phyloP scores from a whole-genome alignment of 2,888 invertebrate genomes.

The Zaprionus bogoriensis region DNA sequence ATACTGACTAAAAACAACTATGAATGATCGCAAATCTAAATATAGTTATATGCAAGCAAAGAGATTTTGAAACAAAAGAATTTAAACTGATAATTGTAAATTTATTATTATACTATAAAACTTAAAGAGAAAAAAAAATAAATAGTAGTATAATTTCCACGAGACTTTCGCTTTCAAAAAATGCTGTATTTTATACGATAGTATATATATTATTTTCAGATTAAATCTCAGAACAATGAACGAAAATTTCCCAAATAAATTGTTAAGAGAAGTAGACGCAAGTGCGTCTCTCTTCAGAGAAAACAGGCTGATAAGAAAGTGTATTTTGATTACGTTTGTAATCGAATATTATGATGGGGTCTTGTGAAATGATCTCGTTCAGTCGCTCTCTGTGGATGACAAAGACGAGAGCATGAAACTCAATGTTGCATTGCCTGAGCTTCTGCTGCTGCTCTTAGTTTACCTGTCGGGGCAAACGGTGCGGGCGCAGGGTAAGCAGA shows the following conservation, averaged over 20 bases:
- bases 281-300: background rate
- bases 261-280: background rate
- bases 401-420: slow-evolving; percentile 10
- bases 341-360: background rate
- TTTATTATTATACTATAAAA: too few species aligned
- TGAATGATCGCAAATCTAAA: too few species aligned
- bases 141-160: too few species aligned
- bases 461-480: background rate
- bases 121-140: too few species aligned
- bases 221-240: background rate
- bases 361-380: slow-evolving; percentile 10
- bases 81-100: too few species aligned
- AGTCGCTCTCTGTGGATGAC: slow-evolving; percentile 13
- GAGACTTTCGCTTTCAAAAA: too few species aligned
- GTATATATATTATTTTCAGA: too few species aligned
- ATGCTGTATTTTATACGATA: too few species aligned
- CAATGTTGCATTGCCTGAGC: background rate
- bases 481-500: slow-evolving; percentile 8
- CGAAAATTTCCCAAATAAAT: background rate
- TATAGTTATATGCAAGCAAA: too few species aligned
- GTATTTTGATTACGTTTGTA: background rate
- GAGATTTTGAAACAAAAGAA: too few species aligned
- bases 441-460: slow-evolving; percentile 6
- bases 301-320: background rate
- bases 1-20: too few species aligned